Percentiles rank a stretch among this genome's conserved stretches.
Conservation (phyloP, 2,113 vertebrate species). For the Columba livia region DNA sequence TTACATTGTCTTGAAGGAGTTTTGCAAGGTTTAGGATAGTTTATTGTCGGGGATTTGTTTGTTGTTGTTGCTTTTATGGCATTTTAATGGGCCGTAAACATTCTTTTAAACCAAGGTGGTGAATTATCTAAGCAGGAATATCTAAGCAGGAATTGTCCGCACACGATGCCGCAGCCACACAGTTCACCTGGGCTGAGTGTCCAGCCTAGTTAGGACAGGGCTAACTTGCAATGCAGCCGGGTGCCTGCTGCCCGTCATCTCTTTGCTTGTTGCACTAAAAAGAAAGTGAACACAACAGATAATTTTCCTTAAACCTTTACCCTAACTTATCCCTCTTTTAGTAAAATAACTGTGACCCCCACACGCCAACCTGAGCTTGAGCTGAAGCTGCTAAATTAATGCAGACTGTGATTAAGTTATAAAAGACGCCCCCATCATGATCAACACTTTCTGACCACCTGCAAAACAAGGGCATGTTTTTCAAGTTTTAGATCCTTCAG, state of each 20-base stretch:
- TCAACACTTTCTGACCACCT: too few species aligned
- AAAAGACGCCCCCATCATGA: too few species aligned
- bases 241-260: fast-evolving
- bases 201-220: fast-evolving
- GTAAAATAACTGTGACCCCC: fast-evolving
- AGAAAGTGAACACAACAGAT: fast-evolving
- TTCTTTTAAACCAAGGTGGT: not conserved
- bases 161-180: fast-evolving
- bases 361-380: fast-evolving
- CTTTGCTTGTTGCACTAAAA: not conserved
- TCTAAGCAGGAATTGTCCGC: fast-evolving
- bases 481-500: too few species aligned
- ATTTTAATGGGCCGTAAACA: not conserved
- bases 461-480: too few species aligned
- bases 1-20: fast-evolving
- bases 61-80: not conserved
- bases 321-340: not conserved
- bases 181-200: fast-evolving
- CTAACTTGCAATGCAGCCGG: fast-evolving
- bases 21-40: not conserved
- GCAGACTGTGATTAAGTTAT: too few species aligned
- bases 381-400: too few species aligned
- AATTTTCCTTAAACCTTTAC: not conserved
- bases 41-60: not conserved
- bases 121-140: fast-evolving